Base-by-base conservation (phyloP, 2,888 invertebrate genomes). In the Clivina fossor region DNA sequence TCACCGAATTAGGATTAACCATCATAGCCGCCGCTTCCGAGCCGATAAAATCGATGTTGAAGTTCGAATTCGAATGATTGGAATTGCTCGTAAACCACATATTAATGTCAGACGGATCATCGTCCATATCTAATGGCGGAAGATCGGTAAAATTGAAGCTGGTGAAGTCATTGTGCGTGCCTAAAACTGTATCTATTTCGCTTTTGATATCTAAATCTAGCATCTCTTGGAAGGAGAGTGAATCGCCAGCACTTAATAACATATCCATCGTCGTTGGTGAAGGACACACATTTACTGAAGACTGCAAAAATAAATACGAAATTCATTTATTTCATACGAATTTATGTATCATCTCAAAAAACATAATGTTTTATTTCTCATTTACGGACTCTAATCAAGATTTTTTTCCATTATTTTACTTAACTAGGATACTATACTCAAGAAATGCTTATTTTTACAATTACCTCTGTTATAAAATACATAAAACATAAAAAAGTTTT, bases 1-100 rank as follows among this genome's bases (percentile, higher is more conserved):
- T 88, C 35, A 93, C 92, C 19, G 89, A 90, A 68, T 90, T 92
- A 3, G 93, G 93, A 75, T 93, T 93, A 3, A 93, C 85, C 61
- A 90, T 85, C 0, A 69, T 65, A 9, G 85, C 84, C 59, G 83
- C 83, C 33, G 85, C 86, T 68, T 89, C 89, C 7, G 82, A 82
- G 19, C 83, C 81, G 67, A 80, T 83, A 63, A 85, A 78, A 70
- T 86, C 86, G 64, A 86, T 73, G 69, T 83, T 82, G 68, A 84
- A 82, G 64, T 84, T 83, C 63, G 82, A 81, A 73, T 80, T 82
- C 40, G 82, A 78, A 53, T 82, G 78, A 67, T 80, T 81, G 41
- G 76, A 75, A 59, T 69, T 73, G 26, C 65, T 64, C 46, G 73
- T 71, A 41, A 69, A 71, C 65, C 79, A 79, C 65, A 81, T 77